phyloP scores from a whole-genome alignment of 2,888 invertebrate species.

The Blera fallax region DNA sequence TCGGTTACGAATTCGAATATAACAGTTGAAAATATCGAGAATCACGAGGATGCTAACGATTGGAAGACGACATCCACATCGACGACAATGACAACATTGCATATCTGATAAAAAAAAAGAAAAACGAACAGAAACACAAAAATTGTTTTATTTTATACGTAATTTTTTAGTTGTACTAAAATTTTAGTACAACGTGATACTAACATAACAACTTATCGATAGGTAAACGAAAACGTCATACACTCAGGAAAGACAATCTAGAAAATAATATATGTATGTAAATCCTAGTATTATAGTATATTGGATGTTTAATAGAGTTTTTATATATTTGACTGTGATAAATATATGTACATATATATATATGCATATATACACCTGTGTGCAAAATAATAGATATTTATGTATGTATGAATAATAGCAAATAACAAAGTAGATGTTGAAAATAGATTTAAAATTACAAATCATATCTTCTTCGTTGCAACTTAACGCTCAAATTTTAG shows the following conservation, averaged over 20 bases:
- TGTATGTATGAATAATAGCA: not conserved
- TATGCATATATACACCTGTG: too few species aligned
- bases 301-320: constrained; percentile 34
- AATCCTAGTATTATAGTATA: constrained; percentile 21
- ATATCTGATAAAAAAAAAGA: constrained; percentile 71
- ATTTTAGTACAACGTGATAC: not conserved
- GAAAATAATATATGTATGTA: constrained; percentile 1
- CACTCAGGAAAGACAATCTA: constrained; percentile 44
- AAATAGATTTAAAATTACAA: not conserved
- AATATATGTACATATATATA: not conserved
- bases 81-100: constrained; percentile 75
- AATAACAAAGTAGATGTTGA: not conserved
- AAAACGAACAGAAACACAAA: too few species aligned
- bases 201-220: not conserved
- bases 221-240: constrained; percentile 24
- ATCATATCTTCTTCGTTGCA: constrained; percentile 23
- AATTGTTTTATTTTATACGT: not conserved
- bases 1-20: constrained; percentile 35
- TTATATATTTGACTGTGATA: constrained; percentile 49
- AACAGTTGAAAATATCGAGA: constrained; percentile 72
- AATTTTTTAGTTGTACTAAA: not conserved
- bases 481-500: constrained; percentile 27
- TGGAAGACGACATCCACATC: constrained; percentile 73
- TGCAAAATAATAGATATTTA: too few species aligned
- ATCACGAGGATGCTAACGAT: constrained; percentile 31